Evolutionary conservation across 2,888 invertebrate genomes (phyloP).

Genomic region (Petrolisthes manimaculis): DNA sequence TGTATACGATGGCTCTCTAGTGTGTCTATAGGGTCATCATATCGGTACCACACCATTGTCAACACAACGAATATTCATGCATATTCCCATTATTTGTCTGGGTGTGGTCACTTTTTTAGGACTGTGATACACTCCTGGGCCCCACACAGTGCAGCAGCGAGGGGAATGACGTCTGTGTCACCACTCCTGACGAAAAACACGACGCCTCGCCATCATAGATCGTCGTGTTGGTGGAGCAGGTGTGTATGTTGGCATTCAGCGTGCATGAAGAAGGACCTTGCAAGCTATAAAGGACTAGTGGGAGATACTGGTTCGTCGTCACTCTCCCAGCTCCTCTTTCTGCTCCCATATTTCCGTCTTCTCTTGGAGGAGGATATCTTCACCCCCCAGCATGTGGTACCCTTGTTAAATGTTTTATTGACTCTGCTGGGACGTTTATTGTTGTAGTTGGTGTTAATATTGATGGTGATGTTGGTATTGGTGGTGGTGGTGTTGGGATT

Average conservation of each 20-base stretch:
- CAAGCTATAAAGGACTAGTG: slow-evolving; percentile 33
- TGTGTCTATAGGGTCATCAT: no score
- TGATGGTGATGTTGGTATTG: no score
- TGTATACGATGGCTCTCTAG: no score
- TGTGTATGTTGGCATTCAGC: slow-evolving; percentile 39
- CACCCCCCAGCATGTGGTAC: neutral
- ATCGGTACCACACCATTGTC: no score
- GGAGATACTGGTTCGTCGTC: neutral
- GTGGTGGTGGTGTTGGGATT: no score
- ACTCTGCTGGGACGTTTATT: no score
- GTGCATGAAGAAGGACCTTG: slow-evolving; percentile 41
- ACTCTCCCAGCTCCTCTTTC: neutral
- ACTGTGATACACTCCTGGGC: no score
- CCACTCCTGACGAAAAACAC: slow-evolving; percentile 38
- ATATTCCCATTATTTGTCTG: no score
- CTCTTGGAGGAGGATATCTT: slow-evolving; percentile 4
- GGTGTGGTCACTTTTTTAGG: no score
- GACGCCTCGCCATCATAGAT: slow-evolving; percentile 53
- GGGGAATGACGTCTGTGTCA: slow-evolving; percentile 10
- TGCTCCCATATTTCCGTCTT: neutral
- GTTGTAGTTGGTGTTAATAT: no score
- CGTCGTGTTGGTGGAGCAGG: slow-evolving; percentile 53
- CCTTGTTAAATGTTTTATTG: no score
- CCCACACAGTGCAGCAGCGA: slow-evolving; percentile 1
- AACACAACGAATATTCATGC: no score